phyloP scores from a whole-genome alignment of 2,797 vertebrate species.

The Scolopax bukidnonensis region DNA sequence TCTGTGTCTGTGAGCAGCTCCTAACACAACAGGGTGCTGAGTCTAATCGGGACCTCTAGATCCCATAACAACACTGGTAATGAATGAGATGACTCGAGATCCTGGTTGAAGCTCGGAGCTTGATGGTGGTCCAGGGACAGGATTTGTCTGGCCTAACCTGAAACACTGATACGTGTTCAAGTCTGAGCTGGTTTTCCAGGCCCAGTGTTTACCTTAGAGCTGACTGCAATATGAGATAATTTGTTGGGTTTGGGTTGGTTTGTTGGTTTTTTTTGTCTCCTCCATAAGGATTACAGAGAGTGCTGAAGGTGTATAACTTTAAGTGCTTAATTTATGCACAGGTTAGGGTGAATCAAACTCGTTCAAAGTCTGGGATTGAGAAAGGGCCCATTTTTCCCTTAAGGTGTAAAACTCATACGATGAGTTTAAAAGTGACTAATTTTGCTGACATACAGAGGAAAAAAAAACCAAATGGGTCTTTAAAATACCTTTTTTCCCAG shows the following conservation, averaged over 20 bases:
- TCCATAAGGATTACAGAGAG: not conserved
- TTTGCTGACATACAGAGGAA: not conserved
- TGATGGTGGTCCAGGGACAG: not conserved
- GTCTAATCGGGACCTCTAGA: not conserved
- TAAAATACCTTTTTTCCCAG: not conserved
- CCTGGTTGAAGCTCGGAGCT: not conserved
- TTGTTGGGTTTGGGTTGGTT: not conserved
- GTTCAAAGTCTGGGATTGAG: not conserved
- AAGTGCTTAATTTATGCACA: not conserved
- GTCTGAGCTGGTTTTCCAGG: not conserved
- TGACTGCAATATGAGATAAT: not conserved
- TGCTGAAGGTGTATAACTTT: not conserved
- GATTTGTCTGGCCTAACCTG: not conserved
- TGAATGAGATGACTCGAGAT: not conserved
- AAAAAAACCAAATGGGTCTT: not conserved
- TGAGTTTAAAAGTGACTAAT: not conserved
- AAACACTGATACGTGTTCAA: not conserved
- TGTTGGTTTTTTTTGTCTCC: too few species aligned
- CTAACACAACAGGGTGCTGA: not conserved
- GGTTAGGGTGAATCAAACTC: not conserved
- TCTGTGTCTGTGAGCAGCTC: not conserved
- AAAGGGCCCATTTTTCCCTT: not conserved
- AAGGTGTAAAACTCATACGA: not conserved
- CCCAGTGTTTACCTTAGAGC: not conserved
- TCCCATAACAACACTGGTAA: rapidly evolving